phyloP scores from a whole-genome alignment of 2,888 invertebrate species.

The Chrysolina oricalcia region DNA sequence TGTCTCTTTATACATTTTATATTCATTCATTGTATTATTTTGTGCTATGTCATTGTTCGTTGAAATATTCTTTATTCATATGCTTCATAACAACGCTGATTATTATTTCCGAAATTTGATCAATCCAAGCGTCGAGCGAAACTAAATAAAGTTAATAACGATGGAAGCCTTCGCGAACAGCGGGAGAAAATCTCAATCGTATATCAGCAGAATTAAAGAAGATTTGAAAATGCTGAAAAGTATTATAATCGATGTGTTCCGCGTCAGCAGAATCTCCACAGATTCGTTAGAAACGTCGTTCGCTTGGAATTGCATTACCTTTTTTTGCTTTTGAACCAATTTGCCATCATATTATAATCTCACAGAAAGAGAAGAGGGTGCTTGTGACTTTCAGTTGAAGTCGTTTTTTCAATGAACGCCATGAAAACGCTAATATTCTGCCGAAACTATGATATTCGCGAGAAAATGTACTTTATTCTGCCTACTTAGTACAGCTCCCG shows the following conservation, averaged over 20 bases:
- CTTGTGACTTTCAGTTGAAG: neutral
- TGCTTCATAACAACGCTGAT: no score
- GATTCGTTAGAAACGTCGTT: constrained; percentile 12
- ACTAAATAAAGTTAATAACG: neutral
- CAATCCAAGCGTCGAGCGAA: neutral
- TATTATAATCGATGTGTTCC: constrained; percentile 24
- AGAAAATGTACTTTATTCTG: no score
- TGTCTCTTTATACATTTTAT: no score
- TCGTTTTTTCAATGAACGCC: neutral
- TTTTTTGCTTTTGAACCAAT: constrained; percentile 24
- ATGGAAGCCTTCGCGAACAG: neutral
- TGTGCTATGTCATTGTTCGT: no score
- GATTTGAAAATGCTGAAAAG: constrained; percentile 30
- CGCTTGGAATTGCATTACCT: constrained; percentile 22
- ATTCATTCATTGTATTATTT: no score
- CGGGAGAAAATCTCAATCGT: constrained; percentile 18
- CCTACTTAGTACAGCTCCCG: no score
- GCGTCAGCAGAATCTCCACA: constrained; percentile 22
- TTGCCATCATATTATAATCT: constrained; percentile 23
- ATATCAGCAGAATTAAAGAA: constrained; percentile 29
- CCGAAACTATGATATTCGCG: no score
- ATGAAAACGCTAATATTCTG: neutral
- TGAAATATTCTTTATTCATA: no score
- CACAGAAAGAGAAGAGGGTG: neutral
- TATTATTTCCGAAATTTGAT: neutral